Evolutionary conservation across 2,113 vertebrate genomes (phyloP).

Genomic region (Spheniscus mendiculus): DNA sequence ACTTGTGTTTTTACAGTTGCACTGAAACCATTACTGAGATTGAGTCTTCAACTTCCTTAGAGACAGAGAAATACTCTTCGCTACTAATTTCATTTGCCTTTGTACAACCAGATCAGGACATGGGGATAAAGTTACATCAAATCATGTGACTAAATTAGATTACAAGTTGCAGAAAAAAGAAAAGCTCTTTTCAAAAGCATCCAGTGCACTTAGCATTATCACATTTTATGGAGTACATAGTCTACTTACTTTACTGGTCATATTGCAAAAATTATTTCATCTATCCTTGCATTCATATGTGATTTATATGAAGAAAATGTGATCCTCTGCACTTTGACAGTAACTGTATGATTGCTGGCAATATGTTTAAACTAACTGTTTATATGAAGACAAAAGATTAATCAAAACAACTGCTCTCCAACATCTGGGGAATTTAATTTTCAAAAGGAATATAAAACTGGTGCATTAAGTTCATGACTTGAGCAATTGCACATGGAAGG

Average conservation of each 20-base stretch:
- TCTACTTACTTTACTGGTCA: neutral
- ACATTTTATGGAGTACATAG: neutral
- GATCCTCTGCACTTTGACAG: neutral
- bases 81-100: neutral
- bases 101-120: neutral
- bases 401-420: neutral
- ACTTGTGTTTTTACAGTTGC: neutral
- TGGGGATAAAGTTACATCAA: neutral
- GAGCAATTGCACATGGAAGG: constrained; percentile 1
- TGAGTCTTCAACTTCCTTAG: neutral
- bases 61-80: neutral
- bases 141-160: neutral
- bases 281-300: neutral
- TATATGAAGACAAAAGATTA: neutral
- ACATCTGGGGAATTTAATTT: neutral
- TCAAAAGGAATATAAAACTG: neutral
- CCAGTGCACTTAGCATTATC: neutral
- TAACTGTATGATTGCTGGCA: neutral
- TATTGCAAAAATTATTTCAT: neutral
- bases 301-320: neutral
- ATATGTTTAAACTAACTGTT: neutral
- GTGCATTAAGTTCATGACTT: neutral
- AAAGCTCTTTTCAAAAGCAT: neutral
- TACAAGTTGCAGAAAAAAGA: neutral
- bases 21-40: neutral